A percentile compares a stretch with the other conserved stretches of the same genome.
Conservation (phyloP, 2,113 vertebrate genomes). For the Phasianus colchicus region DNA sequence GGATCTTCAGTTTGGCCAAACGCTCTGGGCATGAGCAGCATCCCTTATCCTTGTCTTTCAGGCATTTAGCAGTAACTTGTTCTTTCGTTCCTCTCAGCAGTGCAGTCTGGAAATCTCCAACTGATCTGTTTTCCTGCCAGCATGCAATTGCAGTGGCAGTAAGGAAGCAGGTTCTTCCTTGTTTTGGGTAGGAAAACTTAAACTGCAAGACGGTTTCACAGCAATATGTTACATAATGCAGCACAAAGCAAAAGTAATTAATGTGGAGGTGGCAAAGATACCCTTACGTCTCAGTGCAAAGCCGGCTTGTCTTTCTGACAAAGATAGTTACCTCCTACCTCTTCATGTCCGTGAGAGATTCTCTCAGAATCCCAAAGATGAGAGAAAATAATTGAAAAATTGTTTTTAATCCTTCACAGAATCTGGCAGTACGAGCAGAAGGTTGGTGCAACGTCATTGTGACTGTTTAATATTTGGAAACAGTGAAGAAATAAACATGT, state of each 20-base stretch:
- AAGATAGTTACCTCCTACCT: constrained; percentile 70
- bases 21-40: neutral
- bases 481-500: neutral
- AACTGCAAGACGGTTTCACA: constrained; percentile 54
- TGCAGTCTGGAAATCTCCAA: constrained; percentile 36
- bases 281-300: constrained; percentile 43
- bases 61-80: neutral
- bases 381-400: neutral
- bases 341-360: constrained; percentile 47
- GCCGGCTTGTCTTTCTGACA: constrained; percentile 27
- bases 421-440: neutral
- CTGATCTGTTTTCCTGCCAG: constrained; percentile 12
- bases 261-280: constrained; percentile 61
- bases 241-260: constrained; percentile 57
- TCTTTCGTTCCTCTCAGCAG: constrained; percentile 35
- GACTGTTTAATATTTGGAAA: neutral
- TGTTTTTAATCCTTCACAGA: neutral
- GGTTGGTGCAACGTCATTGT: neutral
- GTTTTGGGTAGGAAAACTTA: constrained; percentile 45
- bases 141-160: neutral
- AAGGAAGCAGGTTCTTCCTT: constrained; percentile 34
- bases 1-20: constrained; percentile 6
- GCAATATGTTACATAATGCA: constrained; percentile 54
- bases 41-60: constrained; percentile 23
- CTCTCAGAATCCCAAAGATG: neutral